These are phyloP conservation scores for Mesembrinibis cayennensis DNA, from an alignment of 2,113 vertebrate species.

Conservation along the genomic window DNA sequence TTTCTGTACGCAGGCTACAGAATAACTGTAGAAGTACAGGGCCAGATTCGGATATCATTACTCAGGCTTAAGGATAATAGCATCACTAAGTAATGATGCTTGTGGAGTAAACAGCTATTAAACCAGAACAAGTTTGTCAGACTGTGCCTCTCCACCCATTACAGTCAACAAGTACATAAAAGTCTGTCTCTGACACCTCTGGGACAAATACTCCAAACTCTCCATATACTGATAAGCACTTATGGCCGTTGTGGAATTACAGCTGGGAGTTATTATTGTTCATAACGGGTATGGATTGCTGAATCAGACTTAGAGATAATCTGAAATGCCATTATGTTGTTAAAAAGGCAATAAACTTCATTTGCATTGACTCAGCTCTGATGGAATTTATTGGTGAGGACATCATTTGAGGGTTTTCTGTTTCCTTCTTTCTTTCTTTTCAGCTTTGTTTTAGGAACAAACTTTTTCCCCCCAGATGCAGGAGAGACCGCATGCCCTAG, in stretches of 20 bases:
- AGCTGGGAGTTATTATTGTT: not conserved
- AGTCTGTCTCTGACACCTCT: not conserved
- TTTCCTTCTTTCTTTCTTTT: not conserved
- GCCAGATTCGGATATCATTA: not conserved
- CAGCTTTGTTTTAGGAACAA: not conserved
- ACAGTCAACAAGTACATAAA: not conserved
- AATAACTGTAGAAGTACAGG: not conserved
- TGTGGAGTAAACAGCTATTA: not conserved
- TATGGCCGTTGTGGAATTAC: not conserved
- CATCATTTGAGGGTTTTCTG: not conserved
- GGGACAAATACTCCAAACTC: not conserved
- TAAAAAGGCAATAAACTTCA: not conserved
- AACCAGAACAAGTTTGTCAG: not conserved
- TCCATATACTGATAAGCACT: not conserved
- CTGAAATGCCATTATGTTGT: not conserved
- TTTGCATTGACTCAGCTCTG: not conserved
- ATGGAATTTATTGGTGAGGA: not conserved
- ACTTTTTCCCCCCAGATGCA: not conserved
- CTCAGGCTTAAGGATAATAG: not conserved
- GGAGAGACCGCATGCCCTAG: fast-evolving
- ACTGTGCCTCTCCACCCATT: not conserved
- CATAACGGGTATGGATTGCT: not conserved
- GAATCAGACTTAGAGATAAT: not conserved
- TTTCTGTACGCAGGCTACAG: not conserved
- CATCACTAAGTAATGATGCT: not conserved